These are phyloP conservation scores for Muschampia plurimacula DNA, from an alignment of 2,888 invertebrate genomes.

Conservation along the genomic window DNA sequence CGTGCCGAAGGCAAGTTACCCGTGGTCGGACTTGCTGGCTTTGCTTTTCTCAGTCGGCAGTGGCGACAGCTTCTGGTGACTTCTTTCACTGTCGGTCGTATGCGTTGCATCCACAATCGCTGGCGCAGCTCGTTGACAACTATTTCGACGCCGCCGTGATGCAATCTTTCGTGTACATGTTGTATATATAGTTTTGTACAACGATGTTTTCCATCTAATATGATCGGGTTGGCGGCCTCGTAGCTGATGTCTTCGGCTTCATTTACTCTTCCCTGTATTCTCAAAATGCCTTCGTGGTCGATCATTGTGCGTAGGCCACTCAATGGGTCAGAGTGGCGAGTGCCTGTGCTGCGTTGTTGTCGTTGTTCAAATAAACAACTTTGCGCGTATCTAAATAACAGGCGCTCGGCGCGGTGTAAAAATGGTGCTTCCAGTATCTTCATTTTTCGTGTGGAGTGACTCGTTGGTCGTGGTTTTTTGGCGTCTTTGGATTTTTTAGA, in stretches of 20 bases:
- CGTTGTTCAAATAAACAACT: not conserved
- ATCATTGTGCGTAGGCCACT: not conserved
- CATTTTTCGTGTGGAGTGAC: no score
- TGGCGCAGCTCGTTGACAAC: slow-evolving; percentile 47
- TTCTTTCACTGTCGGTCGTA: slow-evolving; percentile 41
- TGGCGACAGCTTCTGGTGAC: slow-evolving; percentile 37
- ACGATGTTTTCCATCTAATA: slow-evolving; percentile 17
- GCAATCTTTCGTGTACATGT: slow-evolving; percentile 16
- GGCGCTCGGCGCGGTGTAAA: not conserved
- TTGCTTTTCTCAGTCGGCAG: slow-evolving; percentile 37
- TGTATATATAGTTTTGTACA: slow-evolving; percentile 8
- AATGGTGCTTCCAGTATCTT: not conserved
- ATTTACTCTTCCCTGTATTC: slow-evolving; percentile 23
- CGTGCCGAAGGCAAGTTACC: slow-evolving; percentile 41
- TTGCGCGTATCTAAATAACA: not conserved
- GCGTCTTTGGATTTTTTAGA: no score
- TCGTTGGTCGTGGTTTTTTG: no score
- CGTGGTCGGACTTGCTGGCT: slow-evolving; percentile 34
- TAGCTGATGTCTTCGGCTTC: slow-evolving; percentile 24
- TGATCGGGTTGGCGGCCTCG: slow-evolving; percentile 5
- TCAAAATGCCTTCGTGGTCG: slow-evolving; percentile 20
- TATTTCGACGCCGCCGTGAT: slow-evolving; percentile 32
- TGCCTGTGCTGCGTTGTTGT: not conserved
- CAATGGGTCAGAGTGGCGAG: not conserved
- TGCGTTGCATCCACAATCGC: slow-evolving; percentile 44